phyloP scores from a whole-genome alignment of 2,888 invertebrate species.

The Hipparchia sbordonii region DNA sequence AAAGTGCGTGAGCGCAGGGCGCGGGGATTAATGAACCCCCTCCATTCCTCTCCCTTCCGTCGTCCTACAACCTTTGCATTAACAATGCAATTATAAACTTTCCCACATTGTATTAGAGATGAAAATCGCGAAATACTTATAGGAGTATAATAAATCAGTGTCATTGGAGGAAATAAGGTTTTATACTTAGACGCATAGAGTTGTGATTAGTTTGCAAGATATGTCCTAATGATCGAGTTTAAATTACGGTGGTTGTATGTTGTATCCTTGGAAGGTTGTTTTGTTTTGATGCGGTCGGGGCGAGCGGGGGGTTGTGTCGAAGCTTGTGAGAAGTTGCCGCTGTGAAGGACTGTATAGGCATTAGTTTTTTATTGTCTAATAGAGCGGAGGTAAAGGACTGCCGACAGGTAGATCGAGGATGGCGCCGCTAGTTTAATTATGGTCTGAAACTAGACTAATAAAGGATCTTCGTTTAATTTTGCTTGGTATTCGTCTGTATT shows the following conservation, averaged over 20 bases:
- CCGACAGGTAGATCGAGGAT: constrained; percentile 75
- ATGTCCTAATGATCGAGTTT: constrained; percentile 56
- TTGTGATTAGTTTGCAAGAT: constrained; percentile 49
- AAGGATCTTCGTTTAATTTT: background rate
- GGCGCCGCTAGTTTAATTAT: constrained; percentile 78
- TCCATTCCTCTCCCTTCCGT: constrained; percentile 61
- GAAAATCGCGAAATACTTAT: constrained; percentile 40
- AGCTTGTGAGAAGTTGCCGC: constrained; percentile 77
- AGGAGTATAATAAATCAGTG: constrained; percentile 15
- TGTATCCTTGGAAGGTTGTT: constrained; percentile 76
- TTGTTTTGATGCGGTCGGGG: constrained; percentile 63
- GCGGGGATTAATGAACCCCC: constrained; percentile 82
- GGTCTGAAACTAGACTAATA: constrained; percentile 57
- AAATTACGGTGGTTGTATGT: constrained; percentile 76
- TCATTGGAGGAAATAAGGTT: constrained; percentile 45
- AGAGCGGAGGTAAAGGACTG: constrained; percentile 73
- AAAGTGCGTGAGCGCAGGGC: constrained; percentile 83
- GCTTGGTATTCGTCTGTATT: background rate
- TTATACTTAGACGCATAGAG: constrained; percentile 47
- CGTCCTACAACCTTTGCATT: constrained; percentile 57
- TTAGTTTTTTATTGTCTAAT: constrained; percentile 79
- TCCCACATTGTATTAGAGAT: constrained; percentile 45
- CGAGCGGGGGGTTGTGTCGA: constrained; percentile 51
- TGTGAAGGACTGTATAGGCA: constrained; percentile 67
- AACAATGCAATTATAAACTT: constrained; percentile 46